These are phyloP conservation scores for Nycteola revayana DNA, from an alignment of 2,888 invertebrate species.

Conservation along the genomic window DNA sequence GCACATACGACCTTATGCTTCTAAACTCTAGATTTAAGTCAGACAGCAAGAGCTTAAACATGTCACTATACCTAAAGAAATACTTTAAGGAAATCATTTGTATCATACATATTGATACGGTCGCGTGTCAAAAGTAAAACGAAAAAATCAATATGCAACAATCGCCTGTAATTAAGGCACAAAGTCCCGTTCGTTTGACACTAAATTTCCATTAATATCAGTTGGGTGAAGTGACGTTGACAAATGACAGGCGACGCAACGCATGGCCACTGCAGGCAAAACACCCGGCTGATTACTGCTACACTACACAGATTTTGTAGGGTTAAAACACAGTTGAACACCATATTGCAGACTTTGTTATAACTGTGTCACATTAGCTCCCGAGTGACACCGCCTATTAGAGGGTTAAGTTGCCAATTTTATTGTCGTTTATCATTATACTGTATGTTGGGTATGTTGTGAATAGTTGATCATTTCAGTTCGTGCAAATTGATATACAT, in stretches of 20 bases:
- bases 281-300: conserved; percentile 24
- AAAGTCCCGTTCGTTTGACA: conserved; percentile 56
- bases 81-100: no score
- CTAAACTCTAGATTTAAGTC: no score
- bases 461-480: no score
- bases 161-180: conserved; percentile 58
- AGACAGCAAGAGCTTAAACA: no score
- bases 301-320: conserved; percentile 22
- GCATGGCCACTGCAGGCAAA: conserved; percentile 20
- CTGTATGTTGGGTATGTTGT: no score
- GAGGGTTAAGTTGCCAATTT: conserved; percentile 10
- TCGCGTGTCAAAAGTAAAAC: conserved; percentile 20
- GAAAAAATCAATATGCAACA: conserved; percentile 50
- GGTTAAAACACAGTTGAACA: conserved; percentile 22
- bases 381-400: conserved; percentile 9
- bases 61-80: no score
- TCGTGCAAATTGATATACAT: no score
- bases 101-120: not conserved
- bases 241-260: conserved; percentile 51
- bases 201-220: conserved; percentile 68
- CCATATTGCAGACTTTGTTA: conserved; percentile 11
- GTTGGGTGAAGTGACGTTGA: conserved; percentile 54
- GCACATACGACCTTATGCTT: no score
- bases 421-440: no score
- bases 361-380: conserved; percentile 10